Conservation (phyloP, 2,888 invertebrate genomes). For the Trilocha varians region DNA sequence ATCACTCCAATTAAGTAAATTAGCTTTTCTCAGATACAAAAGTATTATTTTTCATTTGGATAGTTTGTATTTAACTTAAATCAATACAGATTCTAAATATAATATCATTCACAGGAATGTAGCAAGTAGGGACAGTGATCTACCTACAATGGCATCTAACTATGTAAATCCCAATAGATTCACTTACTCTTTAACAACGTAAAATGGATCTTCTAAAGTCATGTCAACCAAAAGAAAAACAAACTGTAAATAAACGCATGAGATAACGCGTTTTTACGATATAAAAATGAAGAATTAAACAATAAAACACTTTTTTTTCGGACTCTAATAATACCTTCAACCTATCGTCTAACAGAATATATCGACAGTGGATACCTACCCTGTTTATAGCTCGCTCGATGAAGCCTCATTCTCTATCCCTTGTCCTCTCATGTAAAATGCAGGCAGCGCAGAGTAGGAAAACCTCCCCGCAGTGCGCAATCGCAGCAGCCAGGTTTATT, state of each 20-base stretch:
- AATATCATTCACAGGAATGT: constrained; percentile 1
- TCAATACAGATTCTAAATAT: too few species aligned
- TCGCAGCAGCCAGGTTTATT: constrained; percentile 26
- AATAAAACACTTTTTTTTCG: constrained; percentile 27
- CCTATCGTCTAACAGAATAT: constrained; percentile 64
- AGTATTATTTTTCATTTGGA: too few species aligned
- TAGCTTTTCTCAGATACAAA: too few species aligned
- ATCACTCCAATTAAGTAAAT: too few species aligned
- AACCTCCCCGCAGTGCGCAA: constrained; percentile 44
- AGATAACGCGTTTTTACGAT: constrained; percentile 25
- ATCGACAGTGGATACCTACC: constrained; percentile 53
- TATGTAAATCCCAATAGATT: not conserved
- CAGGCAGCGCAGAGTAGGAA: constrained; percentile 28
- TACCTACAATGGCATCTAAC: not conserved
- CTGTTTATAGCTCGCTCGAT: constrained; percentile 50
- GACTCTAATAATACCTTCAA: constrained; percentile 38
- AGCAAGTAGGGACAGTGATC: not conserved
- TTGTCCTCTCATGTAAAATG: constrained; percentile 43
- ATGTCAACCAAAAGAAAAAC: constrained; percentile 78
- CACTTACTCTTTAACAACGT: constrained; percentile 98
- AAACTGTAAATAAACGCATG: constrained; percentile 42
- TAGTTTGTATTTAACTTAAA: too few species aligned
- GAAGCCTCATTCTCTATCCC: constrained; percentile 49
- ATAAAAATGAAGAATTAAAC: constrained; percentile 16
- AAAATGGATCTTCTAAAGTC: constrained; percentile 99